phyloP scores from a whole-genome alignment of 2,113 vertebrate species.

The Gavia stellata region DNA sequence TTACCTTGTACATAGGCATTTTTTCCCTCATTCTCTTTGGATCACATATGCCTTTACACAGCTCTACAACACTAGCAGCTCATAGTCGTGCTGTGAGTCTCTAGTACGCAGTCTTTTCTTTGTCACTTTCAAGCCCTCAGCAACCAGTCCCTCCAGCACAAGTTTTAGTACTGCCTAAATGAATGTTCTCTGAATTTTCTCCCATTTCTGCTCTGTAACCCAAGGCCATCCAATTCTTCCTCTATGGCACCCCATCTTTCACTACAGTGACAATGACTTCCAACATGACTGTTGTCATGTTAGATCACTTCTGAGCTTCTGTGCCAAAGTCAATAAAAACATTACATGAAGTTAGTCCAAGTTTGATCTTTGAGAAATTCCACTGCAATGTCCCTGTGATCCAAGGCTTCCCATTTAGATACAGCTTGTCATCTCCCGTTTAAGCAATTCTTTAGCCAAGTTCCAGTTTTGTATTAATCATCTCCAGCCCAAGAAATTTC shows the following conservation, averaged over 20 bases:
- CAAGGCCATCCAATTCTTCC: background rate
- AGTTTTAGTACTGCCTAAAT: background rate
- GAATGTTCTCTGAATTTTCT: background rate
- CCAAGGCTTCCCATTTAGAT: background rate
- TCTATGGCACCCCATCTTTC: background rate
- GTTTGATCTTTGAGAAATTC: background rate
- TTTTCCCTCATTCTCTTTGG: background rate
- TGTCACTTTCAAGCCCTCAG: background rate
- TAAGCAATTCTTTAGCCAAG: background rate
- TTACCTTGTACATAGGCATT: background rate
- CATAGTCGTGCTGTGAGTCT: background rate
- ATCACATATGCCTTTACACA: background rate
- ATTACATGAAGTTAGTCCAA: background rate
- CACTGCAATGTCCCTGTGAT: background rate
- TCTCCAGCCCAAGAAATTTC: background rate
- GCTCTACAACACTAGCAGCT: background rate
- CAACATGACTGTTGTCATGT: background rate
- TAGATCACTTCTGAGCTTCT: background rate
- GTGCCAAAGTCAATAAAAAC: background rate
- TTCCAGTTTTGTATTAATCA: background rate
- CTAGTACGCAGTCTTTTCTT: background rate
- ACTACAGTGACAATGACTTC: background rate
- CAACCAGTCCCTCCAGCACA: background rate
- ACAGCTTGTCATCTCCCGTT: background rate
- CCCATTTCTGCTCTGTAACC: background rate